A percentile compares a stretch with the other conserved stretches of the same genome.
Evolutionary conservation across 2,888 invertebrate genomes (phyloP).

Genomic region (Sphaerophoria rueppellii): DNA sequence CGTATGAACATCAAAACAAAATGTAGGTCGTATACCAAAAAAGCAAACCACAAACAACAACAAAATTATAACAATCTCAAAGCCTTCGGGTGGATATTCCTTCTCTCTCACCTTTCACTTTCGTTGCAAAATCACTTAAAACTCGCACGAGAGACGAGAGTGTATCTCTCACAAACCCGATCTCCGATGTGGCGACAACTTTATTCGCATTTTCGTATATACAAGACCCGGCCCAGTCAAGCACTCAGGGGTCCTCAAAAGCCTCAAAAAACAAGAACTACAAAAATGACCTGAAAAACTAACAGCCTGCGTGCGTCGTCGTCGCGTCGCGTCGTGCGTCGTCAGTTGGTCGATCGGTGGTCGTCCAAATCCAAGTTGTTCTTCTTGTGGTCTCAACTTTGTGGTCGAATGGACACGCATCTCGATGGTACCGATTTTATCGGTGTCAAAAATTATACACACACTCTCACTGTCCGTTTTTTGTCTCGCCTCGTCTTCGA

Average conservation of each 20-base stretch:
- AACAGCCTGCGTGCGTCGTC: slow-evolving; percentile 28
- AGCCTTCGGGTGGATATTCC: slow-evolving; percentile 67
- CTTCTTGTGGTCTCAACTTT: slow-evolving; percentile 49
- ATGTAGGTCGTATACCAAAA: slow-evolving; percentile 27
- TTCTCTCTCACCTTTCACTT: slow-evolving; percentile 72
- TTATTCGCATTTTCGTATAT: slow-evolving; percentile 27
- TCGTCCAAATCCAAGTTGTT: neutral
- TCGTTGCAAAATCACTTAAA: slow-evolving; percentile 62
- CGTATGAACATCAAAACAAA: slow-evolving; percentile 30
- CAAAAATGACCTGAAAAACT: slow-evolving; percentile 5
- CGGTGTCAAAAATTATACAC: slow-evolving; percentile 30
- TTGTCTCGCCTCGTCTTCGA: slow-evolving; percentile 17
- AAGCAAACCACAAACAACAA: slow-evolving; percentile 13
- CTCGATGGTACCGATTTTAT: slow-evolving; percentile 33
- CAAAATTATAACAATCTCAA: slow-evolving; percentile 41
- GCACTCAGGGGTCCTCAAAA: slow-evolving; percentile 61
- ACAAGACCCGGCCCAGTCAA: slow-evolving; percentile 17
- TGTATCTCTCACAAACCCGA: slow-evolving; percentile 55
- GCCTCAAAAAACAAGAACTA: slow-evolving; percentile 18
- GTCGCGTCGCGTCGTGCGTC: no score
- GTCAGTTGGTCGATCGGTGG: no score
- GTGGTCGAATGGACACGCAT: slow-evolving; percentile 23
- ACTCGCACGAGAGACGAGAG: slow-evolving; percentile 25
- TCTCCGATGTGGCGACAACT: slow-evolving; percentile 54
- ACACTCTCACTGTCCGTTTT: neutral